A percentile compares a stretch with the other conserved stretches of the same genome.
These are phyloP conservation scores for Onychostruthus taczanowskii DNA, from an alignment of 2,113 vertebrate species.

Conservation along the genomic window DNA sequence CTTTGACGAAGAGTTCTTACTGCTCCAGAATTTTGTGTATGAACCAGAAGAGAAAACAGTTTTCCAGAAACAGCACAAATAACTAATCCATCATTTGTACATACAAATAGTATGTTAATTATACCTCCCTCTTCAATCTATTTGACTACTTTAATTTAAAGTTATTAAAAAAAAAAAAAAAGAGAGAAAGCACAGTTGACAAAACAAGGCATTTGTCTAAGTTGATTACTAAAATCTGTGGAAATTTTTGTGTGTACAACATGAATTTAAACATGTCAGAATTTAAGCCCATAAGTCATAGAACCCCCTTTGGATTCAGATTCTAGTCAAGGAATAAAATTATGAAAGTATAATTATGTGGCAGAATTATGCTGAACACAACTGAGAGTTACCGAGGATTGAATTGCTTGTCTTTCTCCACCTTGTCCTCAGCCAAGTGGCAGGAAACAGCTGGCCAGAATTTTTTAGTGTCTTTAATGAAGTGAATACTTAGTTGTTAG, in stretches of 20 bases:
- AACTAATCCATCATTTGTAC: background rate
- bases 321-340: conserved; percentile 66
- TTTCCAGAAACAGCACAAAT: background rate
- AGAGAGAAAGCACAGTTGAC: background rate
- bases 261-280: background rate
- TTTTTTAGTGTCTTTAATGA: conserved; percentile 89
- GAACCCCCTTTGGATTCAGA: conserved; percentile 31
- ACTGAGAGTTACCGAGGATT: conserved; percentile 73
- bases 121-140: background rate
- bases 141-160: background rate
- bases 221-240: background rate
- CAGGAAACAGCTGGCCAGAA: conserved; percentile 91
- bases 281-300: background rate
- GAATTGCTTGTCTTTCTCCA: conserved; percentile 84
- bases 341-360: conserved; percentile 70
- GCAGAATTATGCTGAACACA: conserved; percentile 72
- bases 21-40: background rate
- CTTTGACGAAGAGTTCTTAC: background rate
- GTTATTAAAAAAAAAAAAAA: background rate
- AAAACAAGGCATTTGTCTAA: background rate
- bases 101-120: background rate
- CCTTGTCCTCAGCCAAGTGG: conserved; percentile 81
- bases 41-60: background rate
- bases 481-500: conserved; percentile 78
- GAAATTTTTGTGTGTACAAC: background rate